phyloP scores from a whole-genome alignment of 2,797 vertebrate species.

The Neopelma chrysocephalum region DNA sequence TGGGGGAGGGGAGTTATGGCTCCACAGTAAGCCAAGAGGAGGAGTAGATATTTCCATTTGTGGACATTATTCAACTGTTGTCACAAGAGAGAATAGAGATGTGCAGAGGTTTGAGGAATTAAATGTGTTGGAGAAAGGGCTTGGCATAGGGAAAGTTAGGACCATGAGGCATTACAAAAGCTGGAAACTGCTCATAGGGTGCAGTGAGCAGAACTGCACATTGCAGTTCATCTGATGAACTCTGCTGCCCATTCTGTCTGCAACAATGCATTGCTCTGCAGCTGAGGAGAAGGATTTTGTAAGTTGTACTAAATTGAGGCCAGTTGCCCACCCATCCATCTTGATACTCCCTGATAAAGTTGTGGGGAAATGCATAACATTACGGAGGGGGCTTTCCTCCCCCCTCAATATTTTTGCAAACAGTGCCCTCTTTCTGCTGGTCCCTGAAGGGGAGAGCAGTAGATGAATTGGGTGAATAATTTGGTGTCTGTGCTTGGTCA shows the following conservation, averaged over 20 bases:
- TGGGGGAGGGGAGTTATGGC: background rate
- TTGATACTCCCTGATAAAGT: background rate
- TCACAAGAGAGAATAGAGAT: slow-evolving; percentile 39
- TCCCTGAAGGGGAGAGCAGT: background rate
- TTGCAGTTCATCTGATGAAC: background rate
- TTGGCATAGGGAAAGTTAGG: background rate
- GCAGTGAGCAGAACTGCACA: background rate
- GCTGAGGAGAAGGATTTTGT: background rate
- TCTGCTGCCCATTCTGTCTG: background rate
- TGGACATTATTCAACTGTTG: slow-evolving; percentile 22
- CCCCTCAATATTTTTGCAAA: background rate
- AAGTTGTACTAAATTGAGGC: background rate
- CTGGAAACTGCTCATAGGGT: background rate
- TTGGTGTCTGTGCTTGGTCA: background rate
- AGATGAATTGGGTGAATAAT: background rate
- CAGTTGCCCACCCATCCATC: background rate
- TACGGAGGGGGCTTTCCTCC: background rate
- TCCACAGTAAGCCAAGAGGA: slow-evolving; percentile 32
- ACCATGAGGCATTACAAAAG: background rate
- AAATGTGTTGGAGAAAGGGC: background rate
- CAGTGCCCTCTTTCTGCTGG: background rate
- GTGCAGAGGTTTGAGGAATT: slow-evolving; percentile 15
- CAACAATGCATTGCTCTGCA: fast-evolving
- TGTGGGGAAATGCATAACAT: background rate
- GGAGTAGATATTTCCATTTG: slow-evolving; percentile 39